Evolutionary conservation across 2,113 vertebrate species (phyloP).

Genomic region (Microtus richardsoni): DNA sequence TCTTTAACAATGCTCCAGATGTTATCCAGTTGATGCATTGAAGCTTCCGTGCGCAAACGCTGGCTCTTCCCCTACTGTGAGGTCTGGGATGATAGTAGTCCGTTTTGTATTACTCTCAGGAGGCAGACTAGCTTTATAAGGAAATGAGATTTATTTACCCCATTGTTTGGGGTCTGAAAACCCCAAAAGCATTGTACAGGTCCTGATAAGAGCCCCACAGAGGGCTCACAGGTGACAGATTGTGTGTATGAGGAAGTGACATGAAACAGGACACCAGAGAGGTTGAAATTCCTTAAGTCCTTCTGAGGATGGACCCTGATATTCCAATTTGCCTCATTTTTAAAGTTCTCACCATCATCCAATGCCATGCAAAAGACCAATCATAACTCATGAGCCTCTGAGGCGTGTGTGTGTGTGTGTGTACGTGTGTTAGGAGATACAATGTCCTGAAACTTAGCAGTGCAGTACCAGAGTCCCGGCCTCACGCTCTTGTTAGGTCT

Average conservation of each 20-base stretch:
- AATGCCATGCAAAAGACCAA: neutral
- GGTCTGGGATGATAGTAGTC: neutral
- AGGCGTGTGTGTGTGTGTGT: neutral
- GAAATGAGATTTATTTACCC: neutral
- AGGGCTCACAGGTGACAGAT: neutral
- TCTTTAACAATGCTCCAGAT: neutral
- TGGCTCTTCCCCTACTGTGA: neutral
- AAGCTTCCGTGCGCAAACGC: neutral
- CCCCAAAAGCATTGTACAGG: neutral
- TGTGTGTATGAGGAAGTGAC: neutral
- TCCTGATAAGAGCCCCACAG: neutral
- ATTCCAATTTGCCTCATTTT: neutral
- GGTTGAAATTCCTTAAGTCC: neutral
- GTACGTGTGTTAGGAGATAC: no score
- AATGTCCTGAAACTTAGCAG: neutral
- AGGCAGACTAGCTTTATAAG: neutral
- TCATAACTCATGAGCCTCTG: neutral
- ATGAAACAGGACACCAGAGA: neutral
- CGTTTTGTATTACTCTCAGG: neutral
- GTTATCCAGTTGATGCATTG: neutral
- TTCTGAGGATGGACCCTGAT: neutral
- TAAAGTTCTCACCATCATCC: neutral
- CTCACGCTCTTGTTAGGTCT: neutral
- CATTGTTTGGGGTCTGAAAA: neutral
- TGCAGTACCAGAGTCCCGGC: neutral